Base-by-base conservation (phyloP, 1,140 invertebrate genomes). In the Lucilia sericata region DNA sequence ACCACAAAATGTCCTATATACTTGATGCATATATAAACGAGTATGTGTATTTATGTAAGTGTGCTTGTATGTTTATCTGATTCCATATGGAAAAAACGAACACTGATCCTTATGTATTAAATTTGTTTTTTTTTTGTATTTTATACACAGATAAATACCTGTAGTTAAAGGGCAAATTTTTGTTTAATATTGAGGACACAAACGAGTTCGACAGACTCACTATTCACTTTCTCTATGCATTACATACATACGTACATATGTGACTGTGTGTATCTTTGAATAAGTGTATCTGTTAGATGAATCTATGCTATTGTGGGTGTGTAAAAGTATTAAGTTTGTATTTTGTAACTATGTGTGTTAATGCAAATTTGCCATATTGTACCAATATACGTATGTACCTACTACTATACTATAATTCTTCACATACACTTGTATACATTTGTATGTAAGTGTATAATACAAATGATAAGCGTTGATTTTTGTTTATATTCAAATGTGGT, bases 401-500 rank as follows among this genome's bases (percentile, higher is more conserved):
- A n/a, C 55, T n/a, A n/a, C n/a, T n/a, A n/a, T n/a, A n/a, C n/a
- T n/a, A 17, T n/a, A n/a, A 1, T 30, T 30, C 3, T 30, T 30
- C 3, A 30, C 1, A 30, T 30, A 30, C 3, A 30, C 25, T 3
- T 30, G 25, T 30, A 30, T n/a, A 60, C 55, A 60, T 60, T 17
- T 60, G 7, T 60, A n/a, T 60, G 55, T n/a, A n/a, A 17, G 5
- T 60, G 55, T n/a, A 60, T 60, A 14, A n/a, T 17, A 7, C 55
- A 14, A 60, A 60, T 60, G 55, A n/a, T 60, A 60, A 60, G 14
- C 55, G 14, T 60, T 60, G 55, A 60, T 60, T 60, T 60, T 60
- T 60, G 55, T 60, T 60, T 60, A 60, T 60, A 60, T 60, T 60
- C 55, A n/a, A 17, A 60, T 60, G 55, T 60, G 55, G 55, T 60